phyloP scores from a whole-genome alignment of 1,140 invertebrate species.

The Drosophila arawakana region DNA sequence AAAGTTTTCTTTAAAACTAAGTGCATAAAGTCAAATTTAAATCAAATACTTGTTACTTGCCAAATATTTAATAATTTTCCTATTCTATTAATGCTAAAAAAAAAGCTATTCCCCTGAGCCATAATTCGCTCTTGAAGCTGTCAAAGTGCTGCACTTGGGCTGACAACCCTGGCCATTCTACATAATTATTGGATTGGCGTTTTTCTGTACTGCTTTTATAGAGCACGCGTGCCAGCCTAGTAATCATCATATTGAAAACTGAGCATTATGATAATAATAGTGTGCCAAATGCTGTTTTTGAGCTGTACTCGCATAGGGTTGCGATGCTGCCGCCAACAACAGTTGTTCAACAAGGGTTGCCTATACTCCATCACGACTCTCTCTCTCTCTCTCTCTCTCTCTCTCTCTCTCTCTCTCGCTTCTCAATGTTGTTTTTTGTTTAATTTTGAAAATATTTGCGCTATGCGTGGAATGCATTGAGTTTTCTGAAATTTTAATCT shows the following conservation, averaged over 20 bases:
- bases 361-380: slow-evolving; percentile 11
- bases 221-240: slow-evolving; percentile 56
- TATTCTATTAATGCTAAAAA: neutral
- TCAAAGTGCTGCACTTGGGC: slow-evolving; percentile 15
- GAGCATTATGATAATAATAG: slow-evolving; percentile 78
- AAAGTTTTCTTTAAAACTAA: neutral
- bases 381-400: neutral
- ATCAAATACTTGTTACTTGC: slow-evolving; percentile 20
- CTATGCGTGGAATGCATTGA: slow-evolving; percentile 65
- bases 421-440: slow-evolving; percentile 40
- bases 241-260: slow-evolving; percentile 65
- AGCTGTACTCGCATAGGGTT: slow-evolving; percentile 24
- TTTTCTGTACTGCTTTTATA: slow-evolving; percentile 8
- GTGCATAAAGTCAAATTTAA: neutral
- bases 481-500: slow-evolving; percentile 62
- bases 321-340: slow-evolving; percentile 5
- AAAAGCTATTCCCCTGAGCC: neutral
- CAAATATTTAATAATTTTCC: neutral
- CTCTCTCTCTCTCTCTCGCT: neutral
- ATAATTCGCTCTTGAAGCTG: slow-evolving; percentile 8
- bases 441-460: slow-evolving; percentile 72
- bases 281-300: slow-evolving; percentile 63
- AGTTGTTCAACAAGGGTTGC: slow-evolving; percentile 49
- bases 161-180: slow-evolving; percentile 24
- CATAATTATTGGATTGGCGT: slow-evolving; percentile 15